Percentiles rank a stretch among this genome's conserved stretches.
Conservation (phyloP, 1,140 invertebrate genomes). For the Drosophila kanapiae region DNA sequence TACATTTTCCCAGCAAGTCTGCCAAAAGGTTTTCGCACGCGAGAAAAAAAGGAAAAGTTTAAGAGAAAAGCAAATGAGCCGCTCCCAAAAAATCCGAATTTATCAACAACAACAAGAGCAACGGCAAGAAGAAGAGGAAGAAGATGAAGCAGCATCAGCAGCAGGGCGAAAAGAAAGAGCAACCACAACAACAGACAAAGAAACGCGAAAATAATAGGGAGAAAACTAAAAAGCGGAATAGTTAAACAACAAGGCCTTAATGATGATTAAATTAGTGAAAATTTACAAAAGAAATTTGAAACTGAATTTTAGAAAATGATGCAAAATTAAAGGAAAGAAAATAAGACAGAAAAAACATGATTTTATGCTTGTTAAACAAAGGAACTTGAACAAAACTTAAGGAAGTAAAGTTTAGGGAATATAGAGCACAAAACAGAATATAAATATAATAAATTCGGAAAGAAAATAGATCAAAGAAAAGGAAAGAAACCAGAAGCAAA, state of each 20-base stretch:
- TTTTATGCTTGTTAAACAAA: not conserved
- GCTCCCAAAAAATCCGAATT: slow-evolving; percentile 66
- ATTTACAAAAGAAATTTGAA: not conserved
- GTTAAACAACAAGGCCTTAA: not conserved
- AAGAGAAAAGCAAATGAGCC: slow-evolving; percentile 61
- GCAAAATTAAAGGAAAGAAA: not conserved
- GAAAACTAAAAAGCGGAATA: slow-evolving; percentile 2
- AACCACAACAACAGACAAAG: slow-evolving; percentile 63
- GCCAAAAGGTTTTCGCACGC: slow-evolving; percentile 35
- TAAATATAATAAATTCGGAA: not conserved
- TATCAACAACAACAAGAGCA: slow-evolving; percentile 57
- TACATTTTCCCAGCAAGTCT: slow-evolving; percentile 32
- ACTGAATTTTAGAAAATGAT: not conserved
- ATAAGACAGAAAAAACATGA: not conserved
- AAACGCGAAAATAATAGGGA: slow-evolving; percentile 30
- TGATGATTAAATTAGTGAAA: not conserved
- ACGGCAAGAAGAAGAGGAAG: slow-evolving; percentile 13
- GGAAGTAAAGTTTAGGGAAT: not conserved
- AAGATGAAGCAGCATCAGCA: slow-evolving; percentile 18
- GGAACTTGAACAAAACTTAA: not conserved
- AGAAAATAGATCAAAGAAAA: not conserved
- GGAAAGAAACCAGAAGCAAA: not conserved
- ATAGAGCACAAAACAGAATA: not conserved
- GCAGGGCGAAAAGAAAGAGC: slow-evolving; percentile 38
- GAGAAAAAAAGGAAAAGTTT: slow-evolving; percentile 34